A percentile compares a stretch with the other conserved stretches of the same genome.
phyloP scores from a whole-genome alignment of 2,113 vertebrate species.

The Lepus timidus region DNA sequence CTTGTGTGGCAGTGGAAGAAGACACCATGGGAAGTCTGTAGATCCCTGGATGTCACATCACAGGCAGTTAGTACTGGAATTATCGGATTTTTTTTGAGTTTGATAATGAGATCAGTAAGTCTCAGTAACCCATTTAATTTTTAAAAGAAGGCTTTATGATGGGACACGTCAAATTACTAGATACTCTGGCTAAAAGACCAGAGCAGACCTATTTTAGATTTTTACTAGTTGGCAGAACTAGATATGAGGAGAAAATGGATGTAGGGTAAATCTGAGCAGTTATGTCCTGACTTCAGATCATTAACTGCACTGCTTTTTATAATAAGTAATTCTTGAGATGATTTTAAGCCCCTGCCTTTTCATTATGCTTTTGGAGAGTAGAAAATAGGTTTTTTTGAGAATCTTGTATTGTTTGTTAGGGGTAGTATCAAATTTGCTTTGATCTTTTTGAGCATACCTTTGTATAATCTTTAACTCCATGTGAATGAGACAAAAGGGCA shows the following conservation, averaged over 20 bases:
- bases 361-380: background rate
- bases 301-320: background rate
- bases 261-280: background rate
- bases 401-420: background rate
- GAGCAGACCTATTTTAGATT: background rate
- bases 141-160: background rate
- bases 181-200: background rate
- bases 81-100: background rate
- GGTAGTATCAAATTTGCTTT: background rate
- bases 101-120: background rate
- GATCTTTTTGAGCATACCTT: background rate
- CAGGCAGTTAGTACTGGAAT: background rate
- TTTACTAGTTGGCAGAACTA: background rate
- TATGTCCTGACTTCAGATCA: background rate
- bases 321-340: background rate
- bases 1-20: background rate
- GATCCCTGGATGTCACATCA: accelerated
- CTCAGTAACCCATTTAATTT: background rate
- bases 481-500: background rate
- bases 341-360: background rate
- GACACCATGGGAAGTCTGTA: background rate
- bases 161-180: background rate
- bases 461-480: background rate
- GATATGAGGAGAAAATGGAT: background rate
- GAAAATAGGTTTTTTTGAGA: background rate